These are phyloP conservation scores for Watersipora subatra DNA, from an alignment of 1,140 invertebrate species.

Conservation along the genomic window DNA sequence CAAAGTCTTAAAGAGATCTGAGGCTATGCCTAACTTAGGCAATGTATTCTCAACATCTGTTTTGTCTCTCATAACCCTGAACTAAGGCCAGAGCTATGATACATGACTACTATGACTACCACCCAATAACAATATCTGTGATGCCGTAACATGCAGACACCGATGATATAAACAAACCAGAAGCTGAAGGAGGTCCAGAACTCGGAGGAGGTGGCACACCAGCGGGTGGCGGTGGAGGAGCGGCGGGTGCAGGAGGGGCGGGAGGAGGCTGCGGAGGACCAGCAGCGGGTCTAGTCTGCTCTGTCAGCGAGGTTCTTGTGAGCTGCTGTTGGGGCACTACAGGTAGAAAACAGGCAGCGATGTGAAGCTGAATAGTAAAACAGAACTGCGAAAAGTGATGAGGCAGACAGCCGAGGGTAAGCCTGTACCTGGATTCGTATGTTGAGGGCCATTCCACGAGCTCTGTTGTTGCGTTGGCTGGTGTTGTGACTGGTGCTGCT, in stretches of 20 bases:
- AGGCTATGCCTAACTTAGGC: too few species aligned
- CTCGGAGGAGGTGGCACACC: slow-evolving; percentile 17
- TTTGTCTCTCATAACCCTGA: too few species aligned
- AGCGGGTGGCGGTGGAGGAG: slow-evolving; percentile 13
- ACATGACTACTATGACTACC: too few species aligned
- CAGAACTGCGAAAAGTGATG: background rate
- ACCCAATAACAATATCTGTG: too few species aligned
- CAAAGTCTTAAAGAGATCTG: too few species aligned
- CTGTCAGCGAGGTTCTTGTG: background rate
- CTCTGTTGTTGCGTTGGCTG: too few species aligned
- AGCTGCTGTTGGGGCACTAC: background rate
- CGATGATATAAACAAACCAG: too few species aligned
- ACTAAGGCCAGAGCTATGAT: too few species aligned
- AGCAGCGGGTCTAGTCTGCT: slow-evolving; percentile 6
- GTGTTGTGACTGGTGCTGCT: too few species aligned
- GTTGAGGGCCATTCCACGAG: too few species aligned
- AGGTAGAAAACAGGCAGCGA: background rate
- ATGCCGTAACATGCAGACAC: too few species aligned
- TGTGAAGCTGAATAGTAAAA: background rate
- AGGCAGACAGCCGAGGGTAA: background rate
- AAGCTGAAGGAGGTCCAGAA: slow-evolving; percentile 18
- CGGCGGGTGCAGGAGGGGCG: slow-evolving; percentile 8
- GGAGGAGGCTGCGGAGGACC: slow-evolving; percentile 5
- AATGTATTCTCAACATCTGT: too few species aligned
- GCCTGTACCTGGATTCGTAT: background rate